A percentile compares a stretch with the other conserved stretches of the same genome.
phyloP scores from a whole-genome alignment of 2,797 vertebrate genomes.

The Tolypeutes matacus region DNA sequence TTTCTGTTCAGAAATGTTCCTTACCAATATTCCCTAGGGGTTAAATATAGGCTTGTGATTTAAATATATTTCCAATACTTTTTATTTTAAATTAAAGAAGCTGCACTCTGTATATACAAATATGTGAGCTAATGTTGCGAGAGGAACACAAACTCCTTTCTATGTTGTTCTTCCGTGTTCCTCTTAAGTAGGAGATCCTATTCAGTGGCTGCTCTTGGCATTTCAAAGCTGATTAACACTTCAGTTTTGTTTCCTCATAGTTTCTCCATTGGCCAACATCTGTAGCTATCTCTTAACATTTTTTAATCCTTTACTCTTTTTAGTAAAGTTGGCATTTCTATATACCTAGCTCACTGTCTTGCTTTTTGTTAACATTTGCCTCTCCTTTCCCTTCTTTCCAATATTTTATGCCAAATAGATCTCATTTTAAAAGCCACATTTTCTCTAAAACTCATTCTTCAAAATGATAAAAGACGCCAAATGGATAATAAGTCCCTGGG shows the following conservation, averaged over 20 bases:
- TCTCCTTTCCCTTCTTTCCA: neutral
- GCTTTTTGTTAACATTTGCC: neutral
- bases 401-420: neutral
- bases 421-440: constrained; percentile 28
- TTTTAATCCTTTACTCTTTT: neutral
- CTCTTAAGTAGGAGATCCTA: neutral
- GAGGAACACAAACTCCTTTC: neutral
- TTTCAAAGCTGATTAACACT: neutral
- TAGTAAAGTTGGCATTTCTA: neutral
- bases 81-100: neutral
- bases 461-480: neutral
- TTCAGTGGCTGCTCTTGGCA: neutral
- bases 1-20: neutral
- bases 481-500: neutral
- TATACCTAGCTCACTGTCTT: neutral
- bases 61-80: neutral
- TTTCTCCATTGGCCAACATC: neutral
- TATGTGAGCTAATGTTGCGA: neutral
- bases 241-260: neutral
- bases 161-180: neutral
- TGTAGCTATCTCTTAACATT: neutral
- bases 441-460: constrained; percentile 38
- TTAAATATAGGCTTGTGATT: neutral
- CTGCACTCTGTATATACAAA: neutral
- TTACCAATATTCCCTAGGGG: neutral